A percentile compares a stretch with the other conserved stretches of the same genome.
These are phyloP conservation scores for Phodopus roborovskii DNA, from an alignment of 2,113 vertebrate species.

Conservation along the genomic window DNA sequence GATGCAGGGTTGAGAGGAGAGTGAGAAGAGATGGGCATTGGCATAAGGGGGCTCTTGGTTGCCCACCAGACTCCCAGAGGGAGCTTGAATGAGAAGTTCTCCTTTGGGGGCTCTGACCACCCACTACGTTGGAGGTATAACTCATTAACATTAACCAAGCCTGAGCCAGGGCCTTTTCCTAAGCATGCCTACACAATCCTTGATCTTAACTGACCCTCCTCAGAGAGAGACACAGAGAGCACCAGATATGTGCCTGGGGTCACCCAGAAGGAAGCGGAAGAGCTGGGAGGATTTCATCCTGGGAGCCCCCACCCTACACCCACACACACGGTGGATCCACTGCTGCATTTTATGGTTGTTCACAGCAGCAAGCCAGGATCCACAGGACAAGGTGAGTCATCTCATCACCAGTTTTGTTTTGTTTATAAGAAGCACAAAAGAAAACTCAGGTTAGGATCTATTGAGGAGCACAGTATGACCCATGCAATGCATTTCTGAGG, in stretches of 20 bases:
- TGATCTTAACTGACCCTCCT: neutral
- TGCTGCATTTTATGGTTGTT: neutral
- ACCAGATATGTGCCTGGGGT: neutral
- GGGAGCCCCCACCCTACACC: neutral
- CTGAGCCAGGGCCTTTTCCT: neutral
- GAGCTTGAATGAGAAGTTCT: neutral
- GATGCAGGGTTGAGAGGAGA: neutral
- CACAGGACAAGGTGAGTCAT: neutral
- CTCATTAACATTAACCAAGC: neutral
- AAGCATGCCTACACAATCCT: neutral
- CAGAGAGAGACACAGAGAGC: neutral
- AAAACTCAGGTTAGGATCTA: neutral
- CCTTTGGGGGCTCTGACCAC: neutral
- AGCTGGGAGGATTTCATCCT: neutral
- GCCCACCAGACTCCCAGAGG: neutral
- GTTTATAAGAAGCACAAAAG: neutral
- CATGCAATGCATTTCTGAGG: neutral
- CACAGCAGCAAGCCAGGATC: neutral
- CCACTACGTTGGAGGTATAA: rapidly evolving
- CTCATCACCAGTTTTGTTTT: neutral
- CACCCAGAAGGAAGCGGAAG: neutral
- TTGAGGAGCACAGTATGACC: neutral
- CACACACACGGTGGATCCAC: too few relatives aligned
- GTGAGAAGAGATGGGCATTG: neutral
- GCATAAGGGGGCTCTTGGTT: rapidly evolving